These are phyloP conservation scores for Gadopsis bispinosus DNA, from an alignment of 2,797 vertebrate species.

Conservation along the genomic window DNA sequence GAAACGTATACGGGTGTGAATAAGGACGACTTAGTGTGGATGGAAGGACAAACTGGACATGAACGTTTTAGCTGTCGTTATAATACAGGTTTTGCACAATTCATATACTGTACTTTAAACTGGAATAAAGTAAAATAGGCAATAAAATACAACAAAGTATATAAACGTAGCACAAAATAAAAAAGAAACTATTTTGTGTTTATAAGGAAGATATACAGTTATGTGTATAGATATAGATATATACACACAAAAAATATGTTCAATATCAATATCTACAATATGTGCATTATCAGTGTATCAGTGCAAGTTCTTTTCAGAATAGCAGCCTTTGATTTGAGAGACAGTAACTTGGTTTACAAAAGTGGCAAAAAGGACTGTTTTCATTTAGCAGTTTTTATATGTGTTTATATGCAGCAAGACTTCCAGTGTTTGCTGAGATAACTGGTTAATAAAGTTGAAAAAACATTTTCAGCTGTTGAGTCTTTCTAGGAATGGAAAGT, in stretches of 20 bases:
- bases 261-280: no score
- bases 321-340: neutral
- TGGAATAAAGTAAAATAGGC: neutral
- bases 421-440: neutral
- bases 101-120: no score
- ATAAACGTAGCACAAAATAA: neutral
- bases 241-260: no score
- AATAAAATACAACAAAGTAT: neutral
- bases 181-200: neutral
- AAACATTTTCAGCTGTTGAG: neutral
- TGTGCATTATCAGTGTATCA: no score
- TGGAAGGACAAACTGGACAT: no score
- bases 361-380: neutral
- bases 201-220: neutral
- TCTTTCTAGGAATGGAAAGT: constrained; percentile 26
- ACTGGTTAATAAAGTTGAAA: neutral
- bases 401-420: neutral
- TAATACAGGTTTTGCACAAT: neutral
- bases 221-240: no score
- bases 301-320: neutral
- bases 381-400: neutral
- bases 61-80: no score
- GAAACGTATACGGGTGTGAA: neutral
- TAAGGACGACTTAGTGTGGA: no score
- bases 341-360: no score